Base-by-base conservation (phyloP, 1,140 invertebrate species). In the Drosophila cardini region DNA sequence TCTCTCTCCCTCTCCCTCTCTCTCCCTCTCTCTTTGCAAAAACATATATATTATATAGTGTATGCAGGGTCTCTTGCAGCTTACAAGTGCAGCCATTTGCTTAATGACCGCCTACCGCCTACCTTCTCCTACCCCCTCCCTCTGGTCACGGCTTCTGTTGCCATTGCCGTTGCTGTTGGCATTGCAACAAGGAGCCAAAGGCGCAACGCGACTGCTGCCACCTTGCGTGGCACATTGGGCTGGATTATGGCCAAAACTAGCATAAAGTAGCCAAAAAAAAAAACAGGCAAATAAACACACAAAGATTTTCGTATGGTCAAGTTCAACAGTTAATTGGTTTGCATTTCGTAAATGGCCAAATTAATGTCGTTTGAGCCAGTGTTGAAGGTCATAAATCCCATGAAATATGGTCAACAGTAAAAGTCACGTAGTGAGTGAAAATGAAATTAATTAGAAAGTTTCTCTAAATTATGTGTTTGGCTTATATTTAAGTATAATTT, bases 51-150 rank as follows among this genome's bases (percentile, higher is more conserved):
- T 15, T 58, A 53, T 53, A 63, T 65, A 62, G 16, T 40, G 43
- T 68, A 34, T 53, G 68, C 43, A 43, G 52, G 30, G 52, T 57
- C 68, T 63, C 62, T 67, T 76, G 72, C 78, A 76, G 65, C 80
- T 64, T 70, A 79, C 83, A 87, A 86, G 83, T 87, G 83, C 83
- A 86, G 80, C 84, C 83, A 86, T 86, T 86, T 86, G 83, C 83
- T 86, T 87, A 86, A 86, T 86, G 83, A 86, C 84, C 83, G 83
- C 79, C 82, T 82, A 72, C 80, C 82, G 79, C 40, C 45, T 48
- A 67, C 61, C 69, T 70, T 42, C 57, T 72, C 79, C 82, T 78
- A 72, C 80, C 82, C 76, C 36, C 45, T 48, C 70, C 61, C 69
- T 46, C 65, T 40, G 38, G 80, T 69, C 43, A 18, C 57, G 15